Evolutionary conservation across 2,888 invertebrate genomes (phyloP), one percentile per base, ranked within the genome.

Genomic region (Barypeithes pellucidus): DNA sequence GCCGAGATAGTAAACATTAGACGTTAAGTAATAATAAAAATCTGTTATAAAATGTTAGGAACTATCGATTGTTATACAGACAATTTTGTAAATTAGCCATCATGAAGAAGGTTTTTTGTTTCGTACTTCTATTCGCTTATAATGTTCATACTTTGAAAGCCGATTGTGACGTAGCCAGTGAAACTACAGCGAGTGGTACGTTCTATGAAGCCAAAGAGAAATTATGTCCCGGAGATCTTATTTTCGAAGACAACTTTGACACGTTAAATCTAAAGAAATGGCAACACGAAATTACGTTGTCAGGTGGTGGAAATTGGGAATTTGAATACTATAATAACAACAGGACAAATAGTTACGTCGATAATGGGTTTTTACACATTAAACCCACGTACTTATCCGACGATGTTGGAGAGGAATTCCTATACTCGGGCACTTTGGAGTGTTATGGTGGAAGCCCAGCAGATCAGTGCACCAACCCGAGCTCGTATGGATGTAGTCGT

Each of bases 291-390:
- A 73, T 54, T 29, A 72, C 75, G 4, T 45, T 75, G 0, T 57
- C 73, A 3, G 79, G 79, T 1, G 72, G 75, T 16, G 75, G 74
- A 8, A 74, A 73, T 39, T 91, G 91, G 91, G 92, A 92, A 82
- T 92, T 92, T 84, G 90, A 92, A 84, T 90, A 90, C 85, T 92
- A 92, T 83, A 88, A 84, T 79, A 92, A 93, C 85, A 91, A 91
- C 82, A 87, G 92, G 20, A 86, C 88, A 0, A 92, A 92, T 84
- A 91, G 91, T 57, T 92, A 89, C 82, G 85, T 87, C 0, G 85
- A 87, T 77, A 86, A 88, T 78, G 91, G 92, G 0, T 82, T 83
- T 11, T 86, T 93, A 12, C 88, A 87, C 83, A 89, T 93, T 76
- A 88, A 88, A 77, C 93, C 93, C 0, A 88, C 90, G 0, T 80